phyloP scores from a whole-genome alignment of 2,113 vertebrate species.

The Charina bottae region DNA sequence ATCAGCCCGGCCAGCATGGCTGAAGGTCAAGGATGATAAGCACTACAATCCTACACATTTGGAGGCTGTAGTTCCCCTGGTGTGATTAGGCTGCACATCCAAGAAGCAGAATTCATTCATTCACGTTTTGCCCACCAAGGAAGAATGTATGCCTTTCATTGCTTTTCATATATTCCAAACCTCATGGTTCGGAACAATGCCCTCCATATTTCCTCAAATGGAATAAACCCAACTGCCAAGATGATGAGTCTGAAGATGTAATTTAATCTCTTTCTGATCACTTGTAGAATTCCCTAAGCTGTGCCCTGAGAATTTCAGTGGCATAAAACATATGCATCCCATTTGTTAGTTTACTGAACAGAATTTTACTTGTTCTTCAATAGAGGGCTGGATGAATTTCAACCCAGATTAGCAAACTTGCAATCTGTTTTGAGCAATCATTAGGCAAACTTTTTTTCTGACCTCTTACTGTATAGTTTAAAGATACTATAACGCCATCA shows the following conservation, averaged over 20 bases:
- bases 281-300: background rate
- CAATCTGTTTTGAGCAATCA: background rate
- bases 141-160: background rate
- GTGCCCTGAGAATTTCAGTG: slow-evolving; percentile 29
- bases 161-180: background rate
- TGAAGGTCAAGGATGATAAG: background rate
- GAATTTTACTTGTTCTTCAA: slow-evolving; percentile 31
- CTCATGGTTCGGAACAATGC: background rate
- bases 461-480: slow-evolving; percentile 31
- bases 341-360: background rate
- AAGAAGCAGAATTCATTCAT: background rate
- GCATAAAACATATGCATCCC: slow-evolving; percentile 18
- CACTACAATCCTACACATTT: background rate
- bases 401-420: slow-evolving; percentile 18
- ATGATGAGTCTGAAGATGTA: background rate
- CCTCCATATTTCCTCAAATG: background rate
- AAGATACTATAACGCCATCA: slow-evolving; percentile 30
- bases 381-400: slow-evolving; percentile 40
- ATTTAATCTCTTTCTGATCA: background rate
- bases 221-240: background rate
- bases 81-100: background rate
- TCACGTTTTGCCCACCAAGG: background rate
- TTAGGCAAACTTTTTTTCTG: background rate
- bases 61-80: background rate
- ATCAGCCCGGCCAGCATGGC: background rate